Percentiles rank a stretch among this genome's conserved stretches.
Evolutionary conservation across 2,113 vertebrate genomes (phyloP).

Genomic region (Cervus canadensis): DNA sequence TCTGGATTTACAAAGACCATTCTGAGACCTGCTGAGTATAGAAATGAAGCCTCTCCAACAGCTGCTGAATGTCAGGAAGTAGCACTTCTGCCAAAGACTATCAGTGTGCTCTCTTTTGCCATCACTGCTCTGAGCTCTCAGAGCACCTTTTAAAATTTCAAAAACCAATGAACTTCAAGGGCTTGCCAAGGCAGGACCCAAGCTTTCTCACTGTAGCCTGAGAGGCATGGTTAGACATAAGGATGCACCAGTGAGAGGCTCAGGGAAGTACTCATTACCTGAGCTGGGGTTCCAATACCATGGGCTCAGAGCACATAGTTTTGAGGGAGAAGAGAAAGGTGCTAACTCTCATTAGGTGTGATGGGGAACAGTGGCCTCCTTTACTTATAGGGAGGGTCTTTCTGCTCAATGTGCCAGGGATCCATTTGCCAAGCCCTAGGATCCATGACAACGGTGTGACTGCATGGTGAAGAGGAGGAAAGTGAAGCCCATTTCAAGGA

Average conservation of each 20-base stretch:
- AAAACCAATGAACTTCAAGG: background rate
- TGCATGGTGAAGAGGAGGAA: background rate
- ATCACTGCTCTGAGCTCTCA: background rate
- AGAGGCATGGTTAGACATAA: background rate
- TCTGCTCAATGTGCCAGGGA: background rate
- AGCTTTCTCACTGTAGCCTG: background rate
- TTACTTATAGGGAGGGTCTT: background rate
- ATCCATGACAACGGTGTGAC: background rate
- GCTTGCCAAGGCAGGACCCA: background rate
- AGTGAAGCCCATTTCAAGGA: background rate
- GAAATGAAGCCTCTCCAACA: background rate
- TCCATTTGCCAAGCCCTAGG: background rate
- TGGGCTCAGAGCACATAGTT: background rate
- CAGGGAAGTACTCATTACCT: background rate
- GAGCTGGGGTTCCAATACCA: background rate
- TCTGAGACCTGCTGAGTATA: background rate
- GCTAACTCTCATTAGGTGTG: background rate
- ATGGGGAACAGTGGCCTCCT: background rate
- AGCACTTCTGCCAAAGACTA: background rate
- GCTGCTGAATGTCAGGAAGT: background rate
- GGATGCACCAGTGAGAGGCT: background rate
- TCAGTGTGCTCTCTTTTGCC: background rate
- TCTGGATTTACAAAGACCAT: background rate
- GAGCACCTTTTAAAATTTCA: background rate
- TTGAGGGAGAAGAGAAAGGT: background rate